Base-by-base conservation (phyloP, 2,797 vertebrate genomes). In the Myripristis murdjan region DNA sequence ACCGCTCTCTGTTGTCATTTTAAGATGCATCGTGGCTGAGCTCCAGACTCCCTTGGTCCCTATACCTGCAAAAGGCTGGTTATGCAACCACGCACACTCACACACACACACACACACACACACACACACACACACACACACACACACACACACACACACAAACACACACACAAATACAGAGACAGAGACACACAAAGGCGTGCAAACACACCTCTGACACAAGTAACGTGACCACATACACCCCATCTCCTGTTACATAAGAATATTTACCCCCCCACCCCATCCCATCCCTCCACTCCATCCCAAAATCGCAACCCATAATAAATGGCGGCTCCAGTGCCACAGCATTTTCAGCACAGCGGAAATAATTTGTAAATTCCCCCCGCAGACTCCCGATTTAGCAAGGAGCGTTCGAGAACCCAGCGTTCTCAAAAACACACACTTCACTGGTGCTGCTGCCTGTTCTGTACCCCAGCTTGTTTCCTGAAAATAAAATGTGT, bases 361-460 rank as follows among this genome's bases (percentile, higher is more conserved):
- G 76, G 89, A 92, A 90, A 91, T 91, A 87, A 92, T 91, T 82
- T 85, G 78, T 81, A 82, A 91, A 89, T 81, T 88, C 81, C 83
- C 87, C 81, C 83, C 60, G 80, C 84, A 84, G 84, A 77, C 64
- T 83, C 88, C 85, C 68, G 65, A 88, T 92, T 90, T 93, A 90
- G 85, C 80, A 81, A 66, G 49, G 54, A 83, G 54, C 11, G 53
- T 84, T 79, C 28, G 64, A 84, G 76, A 88, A 84, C 75, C 59
- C 74, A 56, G 73, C 61, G 84, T 87, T 87, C 79, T 73, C 83
- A 86, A 53, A 75, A 85, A 84, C 80, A 84, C 80, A 82, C 62
- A 74, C 69, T 75, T 62, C 46, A 55, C 53, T 37, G 68, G 33
- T 26, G 58, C 81, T 56, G 52, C 77, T 58, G 48, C 61, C 22